Conservation (phyloP, 2,888 invertebrate genomes). For the Hyles lineata region DNA sequence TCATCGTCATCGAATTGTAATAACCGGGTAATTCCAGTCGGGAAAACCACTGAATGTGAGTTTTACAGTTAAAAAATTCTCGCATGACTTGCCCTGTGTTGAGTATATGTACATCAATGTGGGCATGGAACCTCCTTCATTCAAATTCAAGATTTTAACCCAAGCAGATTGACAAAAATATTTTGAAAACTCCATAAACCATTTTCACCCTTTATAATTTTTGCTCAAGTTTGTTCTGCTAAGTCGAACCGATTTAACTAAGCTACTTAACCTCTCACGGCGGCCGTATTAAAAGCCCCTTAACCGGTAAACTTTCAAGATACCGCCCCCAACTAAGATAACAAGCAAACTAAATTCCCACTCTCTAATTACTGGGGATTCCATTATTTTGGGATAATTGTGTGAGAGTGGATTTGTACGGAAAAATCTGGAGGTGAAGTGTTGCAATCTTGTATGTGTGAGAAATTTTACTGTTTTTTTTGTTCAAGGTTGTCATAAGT, state of each 20-base stretch:
- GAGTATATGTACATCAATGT: too few species aligned
- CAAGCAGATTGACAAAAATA: too few species aligned
- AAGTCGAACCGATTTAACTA: slow-evolving; percentile 23
- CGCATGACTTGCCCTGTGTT: too few species aligned
- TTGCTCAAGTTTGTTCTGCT: slow-evolving; percentile 3
- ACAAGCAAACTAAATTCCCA: slow-evolving; percentile 19
- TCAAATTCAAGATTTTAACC: too few species aligned
- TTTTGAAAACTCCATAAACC: background rate
- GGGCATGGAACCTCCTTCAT: too few species aligned
- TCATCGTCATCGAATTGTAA: too few species aligned
- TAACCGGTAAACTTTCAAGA: slow-evolving; percentile 27
- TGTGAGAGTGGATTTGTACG: background rate
- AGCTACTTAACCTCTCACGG: slow-evolving; percentile 12
- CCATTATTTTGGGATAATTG: slow-evolving; percentile 24
- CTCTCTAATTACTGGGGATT: slow-evolving; percentile 24
- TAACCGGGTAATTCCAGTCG: too few species aligned
- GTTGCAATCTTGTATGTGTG: too few species aligned
- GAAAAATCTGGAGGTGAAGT: background rate
- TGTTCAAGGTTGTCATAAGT: too few species aligned
- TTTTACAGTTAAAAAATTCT: too few species aligned
- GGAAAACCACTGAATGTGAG: too few species aligned
- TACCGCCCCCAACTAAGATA: slow-evolving; percentile 26
- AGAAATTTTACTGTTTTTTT: too few species aligned
- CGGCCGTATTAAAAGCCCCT: slow-evolving; percentile 24
- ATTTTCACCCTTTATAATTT: background rate